phyloP scores from a whole-genome alignment of 1,140 invertebrate species.

The Batillaria attramentaria region DNA sequence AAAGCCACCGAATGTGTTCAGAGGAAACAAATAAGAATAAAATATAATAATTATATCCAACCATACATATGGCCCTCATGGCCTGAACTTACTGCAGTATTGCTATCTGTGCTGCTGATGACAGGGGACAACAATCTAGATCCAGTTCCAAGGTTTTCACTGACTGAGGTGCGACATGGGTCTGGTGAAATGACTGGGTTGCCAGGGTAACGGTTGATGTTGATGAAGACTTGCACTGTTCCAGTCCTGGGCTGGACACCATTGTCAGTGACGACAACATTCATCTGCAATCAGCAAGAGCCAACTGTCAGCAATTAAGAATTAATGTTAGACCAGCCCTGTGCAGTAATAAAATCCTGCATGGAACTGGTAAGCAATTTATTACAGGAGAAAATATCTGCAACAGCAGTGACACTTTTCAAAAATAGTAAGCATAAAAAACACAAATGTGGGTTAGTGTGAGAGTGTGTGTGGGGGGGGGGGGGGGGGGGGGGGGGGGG shows the following conservation, averaged over 20 bases:
- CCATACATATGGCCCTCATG: too few species aligned
- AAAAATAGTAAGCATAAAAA: too few species aligned
- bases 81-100: slow-evolving; percentile 14
- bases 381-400: too few species aligned
- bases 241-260: slow-evolving; percentile 87
- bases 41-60: too few species aligned
- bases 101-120: not conserved
- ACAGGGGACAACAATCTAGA: not conserved
- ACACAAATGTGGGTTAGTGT: too few species aligned
- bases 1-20: too few species aligned
- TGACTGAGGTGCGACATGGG: slow-evolving; percentile 81
- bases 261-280: slow-evolving; percentile 90
- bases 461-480: too few species aligned
- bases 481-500: too few species aligned
- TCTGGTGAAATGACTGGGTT: slow-evolving; percentile 85
- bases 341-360: not conserved
- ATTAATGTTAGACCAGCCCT: not conserved
- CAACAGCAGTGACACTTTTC: too few species aligned
- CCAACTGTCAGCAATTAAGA: not conserved
- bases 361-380: too few species aligned
- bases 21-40: too few species aligned
- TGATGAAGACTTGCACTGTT: slow-evolving; percentile 87
- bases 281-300: slow-evolving; percentile 62
- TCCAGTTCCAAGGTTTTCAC: slow-evolving; percentile 86
- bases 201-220: slow-evolving; percentile 78